phyloP scores from a whole-genome alignment of 37 sponge, comb jelly and placozoan species.

The Cliona cf. orientalis region DNA sequence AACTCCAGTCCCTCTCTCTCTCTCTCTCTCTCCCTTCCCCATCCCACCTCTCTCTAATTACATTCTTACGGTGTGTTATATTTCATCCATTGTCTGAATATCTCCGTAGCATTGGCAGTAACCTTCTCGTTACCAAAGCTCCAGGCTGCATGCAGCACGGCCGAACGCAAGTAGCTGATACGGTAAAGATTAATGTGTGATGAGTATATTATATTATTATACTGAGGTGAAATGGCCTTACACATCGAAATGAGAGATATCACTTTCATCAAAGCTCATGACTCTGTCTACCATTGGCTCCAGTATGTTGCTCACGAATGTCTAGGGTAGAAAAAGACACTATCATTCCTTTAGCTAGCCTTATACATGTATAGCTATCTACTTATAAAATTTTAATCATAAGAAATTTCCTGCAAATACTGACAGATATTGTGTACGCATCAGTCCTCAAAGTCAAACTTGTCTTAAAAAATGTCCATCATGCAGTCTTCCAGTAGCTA shows the following conservation, averaged over 20 bases:
- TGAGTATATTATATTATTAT: too few relatives aligned
- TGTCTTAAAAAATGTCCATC: background rate
- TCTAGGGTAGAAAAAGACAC: too few relatives aligned
- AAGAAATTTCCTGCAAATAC: too few relatives aligned
- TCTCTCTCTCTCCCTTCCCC: too few relatives aligned
- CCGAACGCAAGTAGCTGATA: slow-evolving; percentile 52
- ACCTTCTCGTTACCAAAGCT: slow-evolving; percentile 33
- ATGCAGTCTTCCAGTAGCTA: background rate
- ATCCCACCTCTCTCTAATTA: too few relatives aligned
- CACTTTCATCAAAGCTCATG: background rate
- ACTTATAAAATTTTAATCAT: too few relatives aligned
- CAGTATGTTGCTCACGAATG: too few relatives aligned
- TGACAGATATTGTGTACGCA: background rate
- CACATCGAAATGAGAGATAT: background rate
- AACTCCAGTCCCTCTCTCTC: too few relatives aligned
- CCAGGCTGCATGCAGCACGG: slow-evolving; percentile 37
- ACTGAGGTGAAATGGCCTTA: background rate
- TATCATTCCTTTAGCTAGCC: too few relatives aligned
- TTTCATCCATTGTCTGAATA: slow-evolving; percentile 50
- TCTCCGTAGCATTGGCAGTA: background rate
- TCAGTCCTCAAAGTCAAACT: background rate
- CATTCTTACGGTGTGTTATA: slow-evolving; percentile 14
- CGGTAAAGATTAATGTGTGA: too few relatives aligned
- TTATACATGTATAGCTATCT: too few relatives aligned
- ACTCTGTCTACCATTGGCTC: too few relatives aligned